phyloP scores from a whole-genome alignment of 2,113 vertebrate species.

The Spilogale gracilis region DNA sequence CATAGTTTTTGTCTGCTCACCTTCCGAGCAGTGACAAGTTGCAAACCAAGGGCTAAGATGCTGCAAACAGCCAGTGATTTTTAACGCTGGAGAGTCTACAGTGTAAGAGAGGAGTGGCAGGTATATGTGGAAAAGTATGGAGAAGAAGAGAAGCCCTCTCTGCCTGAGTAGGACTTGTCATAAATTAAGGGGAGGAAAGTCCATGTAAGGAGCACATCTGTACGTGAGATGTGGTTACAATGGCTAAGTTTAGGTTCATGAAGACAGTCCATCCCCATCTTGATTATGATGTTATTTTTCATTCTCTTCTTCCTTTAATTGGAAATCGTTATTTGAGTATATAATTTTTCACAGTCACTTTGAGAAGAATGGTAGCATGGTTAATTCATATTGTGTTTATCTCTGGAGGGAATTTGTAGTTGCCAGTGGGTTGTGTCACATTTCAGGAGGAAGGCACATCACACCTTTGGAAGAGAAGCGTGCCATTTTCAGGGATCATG shows the following conservation, averaged over 20 bases:
- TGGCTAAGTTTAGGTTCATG: background rate
- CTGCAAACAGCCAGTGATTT: background rate
- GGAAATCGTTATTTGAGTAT: background rate
- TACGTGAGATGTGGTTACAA: background rate
- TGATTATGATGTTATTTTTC: background rate
- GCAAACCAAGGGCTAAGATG: background rate
- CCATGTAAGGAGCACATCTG: background rate
- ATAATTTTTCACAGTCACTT: background rate
- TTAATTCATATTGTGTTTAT: background rate
- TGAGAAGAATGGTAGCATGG: background rate
- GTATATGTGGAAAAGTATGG: background rate
- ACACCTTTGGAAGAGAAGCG: background rate
- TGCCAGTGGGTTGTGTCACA: background rate
- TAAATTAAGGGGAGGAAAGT: background rate
- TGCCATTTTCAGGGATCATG: constrained; percentile 36
- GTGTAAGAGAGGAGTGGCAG: background rate
- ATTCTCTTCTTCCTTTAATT: background rate
- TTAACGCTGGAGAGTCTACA: background rate
- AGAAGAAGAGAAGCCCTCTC: background rate
- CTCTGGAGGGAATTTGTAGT: constrained; percentile 38
- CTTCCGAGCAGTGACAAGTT: background rate
- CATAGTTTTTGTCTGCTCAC: background rate
- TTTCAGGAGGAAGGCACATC: background rate
- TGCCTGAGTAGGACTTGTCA: background rate
- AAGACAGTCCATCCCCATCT: background rate